Conservation (phyloP, 1,140 invertebrate species). For the Teleogryllus occipitalis region DNA sequence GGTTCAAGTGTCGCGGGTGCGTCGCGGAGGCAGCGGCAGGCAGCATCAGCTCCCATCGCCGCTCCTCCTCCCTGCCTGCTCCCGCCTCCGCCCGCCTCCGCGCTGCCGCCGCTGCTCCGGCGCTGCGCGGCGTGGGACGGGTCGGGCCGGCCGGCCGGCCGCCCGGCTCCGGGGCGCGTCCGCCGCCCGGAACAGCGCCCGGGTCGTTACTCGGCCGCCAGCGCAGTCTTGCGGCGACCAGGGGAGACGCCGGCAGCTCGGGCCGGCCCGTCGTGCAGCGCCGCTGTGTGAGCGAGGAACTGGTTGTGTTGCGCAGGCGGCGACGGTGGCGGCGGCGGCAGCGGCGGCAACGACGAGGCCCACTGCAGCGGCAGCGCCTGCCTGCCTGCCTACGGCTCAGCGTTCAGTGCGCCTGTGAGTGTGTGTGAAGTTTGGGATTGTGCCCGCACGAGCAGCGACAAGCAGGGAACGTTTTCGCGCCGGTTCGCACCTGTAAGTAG, state of each 20-base stretch:
- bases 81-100: no score
- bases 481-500: neutral
- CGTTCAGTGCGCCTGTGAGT: neutral
- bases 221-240: neutral
- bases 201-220: neutral
- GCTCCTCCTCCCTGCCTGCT: no score
- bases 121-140: no score
- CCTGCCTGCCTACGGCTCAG: no score
- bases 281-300: neutral
- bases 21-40: no score
- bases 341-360: no score
- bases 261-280: neutral
- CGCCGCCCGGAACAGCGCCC: neutral
- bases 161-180: neutral
- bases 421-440: neutral
- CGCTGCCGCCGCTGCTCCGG: no score
- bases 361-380: no score
- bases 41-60: no score
- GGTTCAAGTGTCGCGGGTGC: no score
- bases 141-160: no score
- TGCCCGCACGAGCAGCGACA: neutral
- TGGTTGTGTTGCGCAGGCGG: neutral
- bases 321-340: no score
- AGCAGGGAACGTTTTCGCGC: neutral
- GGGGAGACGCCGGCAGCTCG: neutral